Evolutionary conservation across 2,797 vertebrate genomes (phyloP), one percentile per base, ranked within the genome.

Genomic region (Myoxocephalus aenaeus): DNA sequence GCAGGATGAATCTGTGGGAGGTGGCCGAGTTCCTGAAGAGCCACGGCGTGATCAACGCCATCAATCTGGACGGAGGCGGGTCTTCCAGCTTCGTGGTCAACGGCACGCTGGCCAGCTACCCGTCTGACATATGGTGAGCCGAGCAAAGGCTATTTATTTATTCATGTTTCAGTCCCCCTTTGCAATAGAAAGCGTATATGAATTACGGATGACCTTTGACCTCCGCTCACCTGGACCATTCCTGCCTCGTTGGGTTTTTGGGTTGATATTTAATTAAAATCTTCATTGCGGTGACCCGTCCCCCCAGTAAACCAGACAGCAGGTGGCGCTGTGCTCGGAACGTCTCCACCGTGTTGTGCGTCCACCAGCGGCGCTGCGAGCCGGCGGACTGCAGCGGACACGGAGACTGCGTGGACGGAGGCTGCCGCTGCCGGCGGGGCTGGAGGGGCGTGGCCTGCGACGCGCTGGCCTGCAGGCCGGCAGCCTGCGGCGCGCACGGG

Each of bases 11-110:
- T 89, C 95, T 99, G 15, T 96, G 95, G 96, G 96, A 99, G 74
- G 76, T 97, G 87, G 98, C 98, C 0, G 80, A 93, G 0, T 97
- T 96, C 76, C 87, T 99, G 92, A 96, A 96, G 90, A 3, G 83
- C 27, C 93, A 96, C 3, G 95, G 94, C 0, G 91, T 99, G 53
- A 63, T 98, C 87, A 99, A 99, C 0, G 98, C 98, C 10, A 97
- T 99, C 86, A 99, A 99, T 83, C 92, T 99, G 92, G 98, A 99
- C 1, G 98, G 98, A 32, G 98, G 98, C 3, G 97, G 97, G 17
- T 99, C 98, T 0, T 96, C 98, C 57, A 98, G 97, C 0, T 96
- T 95, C 1, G 94, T 98, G 77, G 75, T 89, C 36, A 95, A 96
- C 0, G 97, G 97, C 18, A 94, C 95, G 0, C 86, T 99, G 2